These are phyloP conservation scores for Brachypterus glaber DNA, from an alignment of 2,888 invertebrate genomes.

Conservation along the genomic window DNA sequence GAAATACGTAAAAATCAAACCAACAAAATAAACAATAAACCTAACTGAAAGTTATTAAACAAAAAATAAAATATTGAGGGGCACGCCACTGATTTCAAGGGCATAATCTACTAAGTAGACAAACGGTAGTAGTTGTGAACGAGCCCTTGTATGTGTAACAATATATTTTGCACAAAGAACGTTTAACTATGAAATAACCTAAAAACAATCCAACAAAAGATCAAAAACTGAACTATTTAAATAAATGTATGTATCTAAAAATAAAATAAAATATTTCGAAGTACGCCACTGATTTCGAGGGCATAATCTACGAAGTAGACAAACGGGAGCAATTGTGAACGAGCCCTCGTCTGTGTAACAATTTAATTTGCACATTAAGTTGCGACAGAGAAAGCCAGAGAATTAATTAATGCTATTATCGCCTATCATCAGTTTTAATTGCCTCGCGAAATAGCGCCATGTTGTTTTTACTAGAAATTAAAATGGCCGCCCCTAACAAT, in stretches of 20 bases:
- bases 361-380: conserved; percentile 45
- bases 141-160: conserved; percentile 40
- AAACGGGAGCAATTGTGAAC: conserved; percentile 30
- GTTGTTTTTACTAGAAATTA: conserved; percentile 44
- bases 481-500: conserved; percentile 43
- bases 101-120: neutral
- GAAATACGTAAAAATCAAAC: no score
- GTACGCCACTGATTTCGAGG: neutral
- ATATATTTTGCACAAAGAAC: conserved; percentile 44
- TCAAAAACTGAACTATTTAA: no score
- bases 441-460: conserved; percentile 41
- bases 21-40: no score
- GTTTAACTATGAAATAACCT: no score
- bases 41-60: no score
- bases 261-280: no score
- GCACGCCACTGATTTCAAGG: no score
- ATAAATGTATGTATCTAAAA: no score
- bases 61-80: no score
- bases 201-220: conserved; percentile 7
- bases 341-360: conserved; percentile 40
- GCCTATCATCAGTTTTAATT: conserved; percentile 46
- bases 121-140: conserved; percentile 30
- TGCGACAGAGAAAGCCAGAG: conserved; percentile 43
- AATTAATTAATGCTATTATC: conserved; percentile 46
- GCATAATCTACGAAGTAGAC: neutral